Conservation (phyloP, 2,113 vertebrate species). For the Deroptyus accipitrinus region DNA sequence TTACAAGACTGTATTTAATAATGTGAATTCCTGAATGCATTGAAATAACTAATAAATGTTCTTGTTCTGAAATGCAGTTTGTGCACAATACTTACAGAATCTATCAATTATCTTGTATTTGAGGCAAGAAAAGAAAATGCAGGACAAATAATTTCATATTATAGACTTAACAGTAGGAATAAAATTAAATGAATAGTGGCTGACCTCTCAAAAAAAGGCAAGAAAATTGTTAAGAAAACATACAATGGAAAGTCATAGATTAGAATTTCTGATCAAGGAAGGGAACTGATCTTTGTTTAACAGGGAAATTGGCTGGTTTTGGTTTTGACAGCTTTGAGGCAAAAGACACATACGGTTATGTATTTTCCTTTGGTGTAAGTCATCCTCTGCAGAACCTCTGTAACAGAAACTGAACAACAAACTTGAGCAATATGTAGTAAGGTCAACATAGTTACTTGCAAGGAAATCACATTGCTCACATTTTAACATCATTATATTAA, state of each 20-base stretch:
- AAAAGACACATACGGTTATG: neutral
- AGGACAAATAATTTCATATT: neutral
- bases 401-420: neutral
- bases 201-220: neutral
- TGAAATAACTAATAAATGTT: neutral
- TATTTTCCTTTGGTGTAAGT: neutral
- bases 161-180: neutral
- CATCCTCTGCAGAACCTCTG: neutral
- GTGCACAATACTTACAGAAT: neutral
- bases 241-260: neutral
- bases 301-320: neutral
- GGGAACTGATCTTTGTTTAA: neutral
- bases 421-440: neutral
- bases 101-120: neutral
- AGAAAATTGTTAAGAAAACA: neutral
- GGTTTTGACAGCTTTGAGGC: neutral
- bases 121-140: neutral
- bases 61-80: neutral
- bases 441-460: neutral
- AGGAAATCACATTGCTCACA: neutral
- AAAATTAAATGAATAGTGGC: neutral
- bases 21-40: neutral
- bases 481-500: neutral
- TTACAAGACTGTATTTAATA: neutral
- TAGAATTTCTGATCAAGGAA: neutral